These are phyloP conservation scores for Lipotes vexillifer DNA, from an alignment of 2,113 vertebrate genomes.

Conservation along the genomic window DNA sequence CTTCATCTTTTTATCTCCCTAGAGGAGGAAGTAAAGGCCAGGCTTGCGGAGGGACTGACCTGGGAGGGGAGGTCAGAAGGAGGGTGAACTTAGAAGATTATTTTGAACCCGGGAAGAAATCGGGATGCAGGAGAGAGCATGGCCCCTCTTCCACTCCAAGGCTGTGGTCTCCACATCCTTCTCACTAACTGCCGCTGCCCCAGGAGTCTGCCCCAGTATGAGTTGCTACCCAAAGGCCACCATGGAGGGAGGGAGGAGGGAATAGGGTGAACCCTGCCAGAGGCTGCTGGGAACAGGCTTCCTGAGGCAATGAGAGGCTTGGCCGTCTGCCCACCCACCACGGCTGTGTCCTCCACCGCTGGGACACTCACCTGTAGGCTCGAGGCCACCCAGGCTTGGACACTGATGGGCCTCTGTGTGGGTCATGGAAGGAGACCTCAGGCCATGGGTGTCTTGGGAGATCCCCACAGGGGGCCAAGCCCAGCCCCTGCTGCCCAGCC, in stretches of 20 bases:
- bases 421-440: not conserved
- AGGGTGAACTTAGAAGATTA: not conserved
- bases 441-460: not conserved
- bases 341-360: not conserved
- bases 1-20: not conserved
- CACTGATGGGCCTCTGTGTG: not conserved
- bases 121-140: not conserved
- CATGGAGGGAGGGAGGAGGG: not conserved
- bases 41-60: not conserved
- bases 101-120: not conserved
- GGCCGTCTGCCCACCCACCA: not conserved
- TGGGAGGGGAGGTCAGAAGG: not conserved
- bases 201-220: not conserved
- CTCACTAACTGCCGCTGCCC: not conserved
- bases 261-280: not conserved
- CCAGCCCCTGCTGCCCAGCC: not conserved
- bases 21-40: not conserved
- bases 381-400: not conserved
- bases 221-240: not conserved
- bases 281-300: not conserved
- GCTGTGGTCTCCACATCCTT: not conserved
- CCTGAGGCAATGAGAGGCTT: not conserved
- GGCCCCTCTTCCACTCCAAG: no score
- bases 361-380: not conserved
- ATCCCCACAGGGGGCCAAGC: accelerated